A percentile compares a stretch with the other conserved stretches of the same genome.
Conservation (phyloP, 2,797 vertebrate species). For the Girardinus metallicus region DNA sequence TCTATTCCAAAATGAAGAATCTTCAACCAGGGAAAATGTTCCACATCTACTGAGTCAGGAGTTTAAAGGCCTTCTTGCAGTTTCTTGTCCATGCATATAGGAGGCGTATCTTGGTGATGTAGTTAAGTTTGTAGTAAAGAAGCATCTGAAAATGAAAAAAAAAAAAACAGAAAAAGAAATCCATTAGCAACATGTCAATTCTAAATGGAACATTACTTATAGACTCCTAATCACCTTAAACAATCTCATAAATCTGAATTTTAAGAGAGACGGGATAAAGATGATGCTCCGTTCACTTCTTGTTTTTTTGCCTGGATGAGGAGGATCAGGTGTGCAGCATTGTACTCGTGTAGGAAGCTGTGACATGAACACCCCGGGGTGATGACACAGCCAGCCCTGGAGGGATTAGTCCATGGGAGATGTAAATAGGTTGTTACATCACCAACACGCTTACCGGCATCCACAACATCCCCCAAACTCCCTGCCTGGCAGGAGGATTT, state of each 20-base stretch:
- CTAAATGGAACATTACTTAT: neutral
- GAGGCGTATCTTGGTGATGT: conserved; percentile 4
- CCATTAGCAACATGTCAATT: neutral
- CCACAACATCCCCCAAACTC: conserved; percentile 38
- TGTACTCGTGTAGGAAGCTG: conserved; percentile 32
- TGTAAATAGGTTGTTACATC: conserved; percentile 77
- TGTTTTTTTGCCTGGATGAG: conserved; percentile 33
- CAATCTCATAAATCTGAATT: neutral
- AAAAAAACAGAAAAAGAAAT: neutral
- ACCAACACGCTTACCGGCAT: conserved; percentile 61
- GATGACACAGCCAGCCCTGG: conserved; percentile 66
- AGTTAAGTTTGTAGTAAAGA: conserved; percentile 19
- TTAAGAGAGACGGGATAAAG: neutral
- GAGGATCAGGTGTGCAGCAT: conserved; percentile 53
- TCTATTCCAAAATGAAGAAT: conserved; percentile 9
- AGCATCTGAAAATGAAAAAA: conserved; percentile 15
- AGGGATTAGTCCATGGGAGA: conserved; percentile 71
- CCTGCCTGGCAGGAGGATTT: conserved; percentile 50
- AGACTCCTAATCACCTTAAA: neutral
- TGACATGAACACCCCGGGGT: conserved; percentile 51
- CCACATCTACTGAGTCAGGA: conserved; percentile 12
- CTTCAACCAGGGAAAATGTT: neutral
- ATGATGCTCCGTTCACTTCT: neutral
- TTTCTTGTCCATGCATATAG: conserved; percentile 35
- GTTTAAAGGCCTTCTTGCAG: conserved; percentile 49